Evolutionary conservation across 2,797 vertebrate species (phyloP), one percentile per base, ranked within the genome.

Genomic region (Neoniphon sammara): DNA sequence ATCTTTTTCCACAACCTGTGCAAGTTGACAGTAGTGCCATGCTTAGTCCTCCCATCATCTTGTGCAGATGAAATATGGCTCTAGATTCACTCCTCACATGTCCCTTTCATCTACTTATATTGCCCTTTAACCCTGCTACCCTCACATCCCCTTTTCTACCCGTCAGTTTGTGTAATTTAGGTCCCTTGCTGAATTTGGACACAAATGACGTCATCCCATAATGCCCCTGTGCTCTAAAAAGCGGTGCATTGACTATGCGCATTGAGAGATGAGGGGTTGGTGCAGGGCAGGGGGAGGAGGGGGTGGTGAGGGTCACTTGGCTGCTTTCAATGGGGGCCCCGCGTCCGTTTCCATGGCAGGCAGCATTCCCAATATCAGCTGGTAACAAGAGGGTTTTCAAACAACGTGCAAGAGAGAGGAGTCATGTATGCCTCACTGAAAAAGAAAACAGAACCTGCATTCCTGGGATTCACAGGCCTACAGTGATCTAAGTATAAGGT

Each of bases 301-400:
- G 59, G 56, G 42, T 14, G 42, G 7, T 21, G 31, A 39, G 79
- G 72, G 77, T 71, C 36, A 82, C 72, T 88, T 86, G 88, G 86
- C 85, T 75, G 73, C 46, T 81, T 88, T 87, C 87, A 75, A 83
- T 88, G 80, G 87, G 91, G 88, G 84, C 88, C 90, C 82, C 7
- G 55, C 30, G 78, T 65, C 60, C 71, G 93, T 94, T 93, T 87
- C 91, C 90, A 90, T 91, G 92, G 92, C 89, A 93, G 74, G 1
- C 82, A 7, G 21, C 91, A 94, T 95, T 94, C 93, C 93, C 85
- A 57, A 87, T 81, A 92, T 94, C 92, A 93, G 91, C 92, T 93
- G 92, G 87, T 91, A 86, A 25, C 21, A 39, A 15, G 14, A 46
- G 15, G 44, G 15, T 6, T 46, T 46, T 46, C 44, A 46, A 46